Conservation (phyloP, 2,113 vertebrate genomes). For the Hippocampus comes region DNA sequence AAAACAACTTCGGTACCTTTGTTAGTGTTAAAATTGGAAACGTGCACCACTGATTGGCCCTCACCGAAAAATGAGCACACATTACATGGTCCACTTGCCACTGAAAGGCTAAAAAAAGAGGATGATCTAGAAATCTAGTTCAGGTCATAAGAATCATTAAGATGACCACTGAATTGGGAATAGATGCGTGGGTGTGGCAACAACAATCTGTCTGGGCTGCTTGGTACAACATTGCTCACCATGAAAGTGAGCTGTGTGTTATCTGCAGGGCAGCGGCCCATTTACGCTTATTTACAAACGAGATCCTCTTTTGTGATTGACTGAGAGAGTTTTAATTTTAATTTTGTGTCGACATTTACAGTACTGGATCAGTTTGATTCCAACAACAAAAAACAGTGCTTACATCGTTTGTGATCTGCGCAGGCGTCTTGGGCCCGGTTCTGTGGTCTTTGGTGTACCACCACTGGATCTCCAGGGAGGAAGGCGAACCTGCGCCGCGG, state of each 20-base stretch:
- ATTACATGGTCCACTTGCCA: neutral
- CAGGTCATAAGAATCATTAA: neutral
- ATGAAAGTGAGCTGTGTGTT: too few relatives aligned
- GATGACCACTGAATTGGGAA: too few relatives aligned
- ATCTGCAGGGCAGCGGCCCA: too few relatives aligned
- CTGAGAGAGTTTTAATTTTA: too few relatives aligned
- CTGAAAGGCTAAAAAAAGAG: neutral
- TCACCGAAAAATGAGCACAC: neutral
- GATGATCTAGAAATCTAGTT: neutral
- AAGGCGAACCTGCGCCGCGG: constrained; percentile 84
- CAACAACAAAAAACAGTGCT: constrained; percentile 8
- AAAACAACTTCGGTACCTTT: neutral
- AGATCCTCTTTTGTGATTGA: too few relatives aligned
- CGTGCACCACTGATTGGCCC: neutral
- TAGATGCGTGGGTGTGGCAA: too few relatives aligned
- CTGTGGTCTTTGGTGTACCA: constrained; percentile 86
- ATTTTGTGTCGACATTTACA: too few relatives aligned
- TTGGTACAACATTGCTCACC: too few relatives aligned
- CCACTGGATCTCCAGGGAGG: constrained; percentile 97
- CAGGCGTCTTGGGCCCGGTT: constrained; percentile 80
- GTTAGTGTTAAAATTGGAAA: neutral
- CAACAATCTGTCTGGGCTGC: too few relatives aligned
- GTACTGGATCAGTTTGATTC: too few relatives aligned
- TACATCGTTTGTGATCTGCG: constrained; percentile 80
- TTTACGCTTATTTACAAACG: too few relatives aligned